Evolutionary conservation across 2,888 invertebrate genomes (phyloP).

Genomic region (Stenotaenia linearis): DNA sequence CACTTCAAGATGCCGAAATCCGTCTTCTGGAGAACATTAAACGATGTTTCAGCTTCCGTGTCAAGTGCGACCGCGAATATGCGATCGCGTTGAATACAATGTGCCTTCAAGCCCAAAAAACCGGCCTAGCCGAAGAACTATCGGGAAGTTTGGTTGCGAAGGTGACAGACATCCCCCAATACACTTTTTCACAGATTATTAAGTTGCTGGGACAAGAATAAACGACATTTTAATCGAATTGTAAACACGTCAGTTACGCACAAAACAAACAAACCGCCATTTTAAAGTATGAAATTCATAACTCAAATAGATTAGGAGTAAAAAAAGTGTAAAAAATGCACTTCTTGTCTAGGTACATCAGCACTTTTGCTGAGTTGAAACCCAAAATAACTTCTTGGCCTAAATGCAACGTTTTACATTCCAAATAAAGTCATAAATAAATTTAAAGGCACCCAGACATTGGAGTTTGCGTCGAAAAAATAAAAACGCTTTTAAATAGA

Average conservation of each 20-base stretch:
- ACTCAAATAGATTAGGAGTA: no score
- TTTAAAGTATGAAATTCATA: no score
- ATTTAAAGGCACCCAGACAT: not conserved
- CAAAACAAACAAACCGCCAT: no score
- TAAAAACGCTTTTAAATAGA: not conserved
- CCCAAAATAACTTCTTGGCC: not conserved
- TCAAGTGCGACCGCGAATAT: constrained; percentile 88
- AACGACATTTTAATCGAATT: no score
- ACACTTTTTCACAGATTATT: no score
- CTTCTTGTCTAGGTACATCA: not conserved
- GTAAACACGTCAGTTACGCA: no score
- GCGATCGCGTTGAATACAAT: constrained; percentile 59
- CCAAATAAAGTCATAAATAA: not conserved
- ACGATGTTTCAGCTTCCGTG: constrained; percentile 74
- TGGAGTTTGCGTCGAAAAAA: not conserved
- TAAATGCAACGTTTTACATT: not conserved
- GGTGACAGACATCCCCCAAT: no score
- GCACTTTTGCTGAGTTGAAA: not conserved
- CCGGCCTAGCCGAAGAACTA: constrained; percentile 40
- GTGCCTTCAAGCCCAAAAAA: constrained; percentile 43
- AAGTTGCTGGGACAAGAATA: no score
- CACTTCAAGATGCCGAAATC: constrained; percentile 86
- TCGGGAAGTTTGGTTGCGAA: constrained; percentile 39
- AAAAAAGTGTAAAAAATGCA: no score
- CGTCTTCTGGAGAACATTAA: constrained; percentile 87